Conservation (phyloP, 1,140 invertebrate species). For the Formica selysi region DNA sequence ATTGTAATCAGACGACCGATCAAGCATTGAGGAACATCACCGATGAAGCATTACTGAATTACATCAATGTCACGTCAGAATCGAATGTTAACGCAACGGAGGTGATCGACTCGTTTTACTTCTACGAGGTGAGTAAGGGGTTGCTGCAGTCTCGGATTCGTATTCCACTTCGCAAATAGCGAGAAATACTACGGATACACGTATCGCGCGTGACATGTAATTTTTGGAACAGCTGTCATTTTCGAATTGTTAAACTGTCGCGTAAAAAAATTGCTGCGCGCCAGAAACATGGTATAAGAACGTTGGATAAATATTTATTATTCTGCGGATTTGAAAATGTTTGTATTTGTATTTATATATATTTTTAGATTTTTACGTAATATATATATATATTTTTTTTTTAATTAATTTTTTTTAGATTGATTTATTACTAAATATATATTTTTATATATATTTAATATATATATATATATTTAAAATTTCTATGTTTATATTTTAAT, state of each 20-base stretch:
- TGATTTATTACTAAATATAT: no score
- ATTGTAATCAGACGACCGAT: slow-evolving; percentile 57
- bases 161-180: not conserved
- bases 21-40: slow-evolving; percentile 6
- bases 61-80: slow-evolving; percentile 64
- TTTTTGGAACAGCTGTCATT: not conserved
- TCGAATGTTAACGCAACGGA: slow-evolving; percentile 73
- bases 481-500: not conserved
- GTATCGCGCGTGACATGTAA: not conserved
- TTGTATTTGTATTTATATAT: not conserved
- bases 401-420: no score
- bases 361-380: not conserved
- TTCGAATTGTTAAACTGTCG: not conserved
- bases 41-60: slow-evolving; percentile 43
- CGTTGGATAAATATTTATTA: slow-evolving; percentile 12
- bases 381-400: no score
- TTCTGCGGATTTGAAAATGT: not conserved
- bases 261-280: not conserved
- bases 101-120: slow-evolving; percentile 83
- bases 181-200: not conserved
- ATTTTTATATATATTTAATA: not conserved
- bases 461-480: not conserved
- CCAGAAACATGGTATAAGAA: not conserved
- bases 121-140: slow-evolving; percentile 79
- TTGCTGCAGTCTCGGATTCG: not conserved